Evolutionary conservation across 2,797 vertebrate species (phyloP).

Genomic region (Macrochelys suwanniensis): DNA sequence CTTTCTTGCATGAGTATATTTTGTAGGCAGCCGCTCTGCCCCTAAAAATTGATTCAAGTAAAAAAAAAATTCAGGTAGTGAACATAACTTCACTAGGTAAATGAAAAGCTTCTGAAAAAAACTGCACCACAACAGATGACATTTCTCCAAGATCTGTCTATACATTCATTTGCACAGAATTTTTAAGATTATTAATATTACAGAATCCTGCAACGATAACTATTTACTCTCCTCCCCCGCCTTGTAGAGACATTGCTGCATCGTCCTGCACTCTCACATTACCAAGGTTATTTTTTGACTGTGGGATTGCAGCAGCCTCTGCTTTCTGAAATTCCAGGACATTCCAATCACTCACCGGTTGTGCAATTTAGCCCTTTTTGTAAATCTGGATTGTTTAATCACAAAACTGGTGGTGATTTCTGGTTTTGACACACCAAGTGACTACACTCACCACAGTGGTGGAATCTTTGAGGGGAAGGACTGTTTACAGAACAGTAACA

Average conservation of each 20-base stretch:
- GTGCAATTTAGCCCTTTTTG: background rate
- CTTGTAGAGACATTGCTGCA: background rate
- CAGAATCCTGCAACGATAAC: background rate
- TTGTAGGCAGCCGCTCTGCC: background rate
- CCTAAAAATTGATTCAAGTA: background rate
- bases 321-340: background rate
- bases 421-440: background rate
- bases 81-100: background rate
- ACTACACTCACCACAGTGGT: background rate
- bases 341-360: background rate
- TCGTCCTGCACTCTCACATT: rapidly evolving
- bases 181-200: background rate
- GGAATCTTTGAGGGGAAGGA: background rate
- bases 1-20: background rate
- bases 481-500: background rate
- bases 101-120: background rate
- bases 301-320: background rate
- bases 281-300: rapidly evolving
- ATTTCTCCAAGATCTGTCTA: background rate
- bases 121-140: background rate
- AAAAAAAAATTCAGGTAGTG: background rate
- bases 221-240: no score
- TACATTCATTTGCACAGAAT: background rate
- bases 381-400: rapidly evolving
- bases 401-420: background rate